Percentiles rank a stretch among this genome's conserved stretches.
These are phyloP conservation scores for Melanargia galathea DNA, from an alignment of 2,888 invertebrate genomes.

Conservation along the genomic window DNA sequence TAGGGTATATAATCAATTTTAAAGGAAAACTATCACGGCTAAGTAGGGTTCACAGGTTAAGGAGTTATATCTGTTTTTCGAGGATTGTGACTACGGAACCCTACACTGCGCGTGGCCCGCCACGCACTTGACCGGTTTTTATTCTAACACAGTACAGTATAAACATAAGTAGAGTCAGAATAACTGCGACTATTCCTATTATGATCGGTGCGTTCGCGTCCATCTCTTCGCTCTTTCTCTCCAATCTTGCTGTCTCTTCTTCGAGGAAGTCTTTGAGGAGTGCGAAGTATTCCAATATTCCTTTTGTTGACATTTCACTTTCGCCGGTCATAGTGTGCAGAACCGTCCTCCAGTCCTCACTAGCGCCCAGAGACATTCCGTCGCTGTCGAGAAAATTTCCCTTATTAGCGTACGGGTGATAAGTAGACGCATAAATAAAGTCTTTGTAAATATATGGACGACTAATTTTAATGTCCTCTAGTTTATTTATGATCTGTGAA, in stretches of 20 bases:
- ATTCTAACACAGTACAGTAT: constrained; percentile 69
- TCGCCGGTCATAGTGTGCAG: constrained; percentile 69
- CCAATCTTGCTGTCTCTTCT: constrained; percentile 58
- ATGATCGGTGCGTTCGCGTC: constrained; percentile 69
- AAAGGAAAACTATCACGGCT: too few relatives aligned
- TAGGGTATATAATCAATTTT: too few relatives aligned
- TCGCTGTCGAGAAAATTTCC: constrained; percentile 50
- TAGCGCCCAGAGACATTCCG: constrained; percentile 74
- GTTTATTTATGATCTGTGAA: not conserved
- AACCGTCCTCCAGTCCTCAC: constrained; percentile 72
- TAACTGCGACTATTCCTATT: constrained; percentile 63
- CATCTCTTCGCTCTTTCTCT: constrained; percentile 57
- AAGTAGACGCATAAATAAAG: not conserved
- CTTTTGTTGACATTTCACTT: constrained; percentile 67
- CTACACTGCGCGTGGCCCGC: too few relatives aligned
- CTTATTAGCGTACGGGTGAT: constrained; percentile 1
- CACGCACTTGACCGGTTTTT: too few relatives aligned
- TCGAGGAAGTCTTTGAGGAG: constrained; percentile 58
- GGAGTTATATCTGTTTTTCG: too few relatives aligned
- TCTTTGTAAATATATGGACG: not conserved
- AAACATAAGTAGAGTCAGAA: constrained; percentile 64
- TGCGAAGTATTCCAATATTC: constrained; percentile 68
- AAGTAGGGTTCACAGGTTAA: too few relatives aligned
- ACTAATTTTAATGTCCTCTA: not conserved
- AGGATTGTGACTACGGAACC: too few relatives aligned